Evolutionary conservation across 1,140 invertebrate genomes (phyloP), one percentile per base, ranked within the genome.

Genomic region (Drosophila albomicans): DNA sequence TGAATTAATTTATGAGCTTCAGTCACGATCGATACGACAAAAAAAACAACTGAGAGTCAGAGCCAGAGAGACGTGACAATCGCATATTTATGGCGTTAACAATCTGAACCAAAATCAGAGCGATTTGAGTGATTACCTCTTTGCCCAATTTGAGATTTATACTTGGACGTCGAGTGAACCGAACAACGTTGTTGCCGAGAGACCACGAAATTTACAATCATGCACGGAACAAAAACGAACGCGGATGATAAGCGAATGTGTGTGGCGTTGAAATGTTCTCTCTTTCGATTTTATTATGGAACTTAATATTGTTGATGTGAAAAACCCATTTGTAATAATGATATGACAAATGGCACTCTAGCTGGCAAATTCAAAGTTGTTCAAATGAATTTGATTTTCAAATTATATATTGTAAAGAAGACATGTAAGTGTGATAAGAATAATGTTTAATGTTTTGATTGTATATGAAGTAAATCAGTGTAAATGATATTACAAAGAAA

Each of bases 111-210:
- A 88, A 87, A 25, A 87, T 89, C 81, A 81, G 70, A 78, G 75
- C 64, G 75, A 75, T 85, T 89, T 89, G 84, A 89, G 78, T 81
- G 84, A 89, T 88, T 84, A 89, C 74, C 65, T 56, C 68, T 78
- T 82, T 62, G 70, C 62, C 77, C 78, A 89, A 78, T 85, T 81
- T 41, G 71, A 84, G 81, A 88, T 89, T 89, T 88, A 81, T 89
- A 63, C 62, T 79, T 73, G 68, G 58, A 51, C 66, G 54, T 57
- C 43, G 51, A 58, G 56, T 48, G 30, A 43, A 25, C 28, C 45
- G 61, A 80, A 64, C 16, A 6, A 35, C 49, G 13, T 20, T 58
- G 54, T 54, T 61, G 67, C 46, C 30, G n/a, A 52, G 13, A 35
- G 49, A 41, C 69, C n/a, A 1, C 10, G 5, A 49, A 48, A 75